Percentiles rank a stretch among this genome's conserved stretches.
These are phyloP conservation scores for Paragorgia papillata DNA, from an alignment of 92 coral and sea anemone species.

Conservation along the genomic window DNA sequence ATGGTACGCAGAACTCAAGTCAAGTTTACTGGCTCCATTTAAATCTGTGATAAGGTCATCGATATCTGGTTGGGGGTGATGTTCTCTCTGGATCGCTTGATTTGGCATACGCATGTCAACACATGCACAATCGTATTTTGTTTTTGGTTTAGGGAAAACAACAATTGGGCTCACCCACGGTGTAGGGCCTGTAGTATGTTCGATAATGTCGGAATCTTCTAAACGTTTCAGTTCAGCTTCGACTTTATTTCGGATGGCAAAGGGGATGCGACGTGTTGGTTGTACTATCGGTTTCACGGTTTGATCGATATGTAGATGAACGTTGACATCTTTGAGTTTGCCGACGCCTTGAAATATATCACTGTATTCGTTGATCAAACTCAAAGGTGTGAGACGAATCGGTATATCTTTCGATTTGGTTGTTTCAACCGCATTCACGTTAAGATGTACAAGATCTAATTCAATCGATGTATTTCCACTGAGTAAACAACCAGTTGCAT, in stretches of 20 bases:
- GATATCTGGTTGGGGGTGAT: slow-evolving; percentile 4
- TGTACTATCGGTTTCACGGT: slow-evolving; percentile 55
- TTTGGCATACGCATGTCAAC: slow-evolving; percentile 51
- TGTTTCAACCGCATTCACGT: slow-evolving; percentile 26
- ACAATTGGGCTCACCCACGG: slow-evolving; percentile 72
- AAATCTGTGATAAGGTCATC: slow-evolving; percentile 1
- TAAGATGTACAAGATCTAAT: slow-evolving; percentile 35
- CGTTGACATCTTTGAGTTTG: too few species aligned
- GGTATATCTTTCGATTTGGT: background rate
- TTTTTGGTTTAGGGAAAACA: slow-evolving; percentile 47
- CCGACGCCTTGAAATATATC: too few species aligned
- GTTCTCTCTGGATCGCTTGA: slow-evolving; percentile 9
- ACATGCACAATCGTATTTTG: slow-evolving; percentile 47
- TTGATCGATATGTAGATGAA: slow-evolving; percentile 61
- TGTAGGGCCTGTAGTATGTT: slow-evolving; percentile 51
- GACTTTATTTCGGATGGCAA: slow-evolving; percentile 52
- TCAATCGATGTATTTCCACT: slow-evolving; percentile 31
- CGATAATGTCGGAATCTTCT: slow-evolving; percentile 58
- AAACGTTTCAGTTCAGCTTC: slow-evolving; percentile 52
- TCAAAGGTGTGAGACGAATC: background rate
- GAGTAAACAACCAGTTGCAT: slow-evolving; percentile 39
- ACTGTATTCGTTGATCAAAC: too few species aligned
- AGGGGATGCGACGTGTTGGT: slow-evolving; percentile 53
- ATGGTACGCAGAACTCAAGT: slow-evolving; percentile 57
- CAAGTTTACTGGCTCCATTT: slow-evolving; percentile 63